A percentile compares a stretch with the other conserved stretches of the same genome.
phyloP scores from a whole-genome alignment of 2,888 invertebrate genomes.

The Colostygia pectinataria region DNA sequence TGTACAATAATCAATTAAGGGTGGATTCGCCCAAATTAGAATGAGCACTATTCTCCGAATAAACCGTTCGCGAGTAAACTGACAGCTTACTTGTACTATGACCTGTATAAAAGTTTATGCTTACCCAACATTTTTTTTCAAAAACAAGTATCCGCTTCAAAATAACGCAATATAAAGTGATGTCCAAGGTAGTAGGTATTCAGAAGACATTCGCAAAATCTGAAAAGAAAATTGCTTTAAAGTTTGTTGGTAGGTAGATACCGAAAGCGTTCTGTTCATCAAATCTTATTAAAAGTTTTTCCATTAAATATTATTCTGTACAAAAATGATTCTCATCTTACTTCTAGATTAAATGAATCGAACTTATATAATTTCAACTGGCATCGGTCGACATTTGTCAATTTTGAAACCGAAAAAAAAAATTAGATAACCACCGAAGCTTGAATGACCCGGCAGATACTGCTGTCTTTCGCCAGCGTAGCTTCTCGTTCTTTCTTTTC shows the following conservation, averaged over 20 bases:
- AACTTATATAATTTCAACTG: too few relatives aligned
- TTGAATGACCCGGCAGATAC: too few relatives aligned
- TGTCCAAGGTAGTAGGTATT: conserved; percentile 7
- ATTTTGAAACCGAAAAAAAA: too few relatives aligned
- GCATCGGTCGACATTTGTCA: too few relatives aligned
- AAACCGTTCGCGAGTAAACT: too few relatives aligned
- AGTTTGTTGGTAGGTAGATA: conserved; percentile 44
- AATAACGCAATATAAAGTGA: conserved; percentile 5
- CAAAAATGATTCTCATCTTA: conserved; percentile 65
- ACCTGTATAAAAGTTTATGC: neutral
- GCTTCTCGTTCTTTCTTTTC: too few relatives aligned
- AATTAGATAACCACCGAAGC: too few relatives aligned
- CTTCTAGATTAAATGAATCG: conserved; percentile 58
- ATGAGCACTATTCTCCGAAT: too few relatives aligned
- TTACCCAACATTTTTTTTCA: neutral
- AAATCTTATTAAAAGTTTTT: conserved; percentile 79
- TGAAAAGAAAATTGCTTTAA: conserved; percentile 29
- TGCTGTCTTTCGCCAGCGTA: too few relatives aligned
- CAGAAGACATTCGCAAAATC: conserved; percentile 19
- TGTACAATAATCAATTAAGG: too few relatives aligned
- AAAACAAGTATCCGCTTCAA: neutral
- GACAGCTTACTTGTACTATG: neutral
- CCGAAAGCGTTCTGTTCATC: conserved; percentile 67
- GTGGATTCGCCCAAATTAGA: too few relatives aligned
- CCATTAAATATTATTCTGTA: conserved; percentile 73